These are phyloP conservation scores for Uloborus diversus DNA, from an alignment of 1,140 invertebrate genomes.

Conservation along the genomic window DNA sequence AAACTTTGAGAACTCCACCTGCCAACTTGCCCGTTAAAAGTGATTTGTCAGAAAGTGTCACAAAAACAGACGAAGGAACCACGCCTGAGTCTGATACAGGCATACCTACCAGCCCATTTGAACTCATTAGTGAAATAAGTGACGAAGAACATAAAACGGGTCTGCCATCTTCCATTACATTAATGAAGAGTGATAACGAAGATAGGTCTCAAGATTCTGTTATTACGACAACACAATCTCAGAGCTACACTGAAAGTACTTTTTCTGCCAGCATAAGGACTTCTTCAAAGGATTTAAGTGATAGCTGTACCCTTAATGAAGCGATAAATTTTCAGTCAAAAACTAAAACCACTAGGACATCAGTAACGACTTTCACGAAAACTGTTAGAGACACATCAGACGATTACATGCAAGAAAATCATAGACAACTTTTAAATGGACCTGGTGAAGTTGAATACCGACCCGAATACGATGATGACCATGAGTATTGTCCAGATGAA, in stretches of 20 bases:
- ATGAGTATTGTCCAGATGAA: not conserved
- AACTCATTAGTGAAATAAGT: conserved; percentile 12
- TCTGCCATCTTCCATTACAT: not conserved
- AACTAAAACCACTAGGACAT: not conserved
- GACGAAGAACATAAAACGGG: not conserved
- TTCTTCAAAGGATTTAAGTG: not conserved
- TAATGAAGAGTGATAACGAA: not conserved
- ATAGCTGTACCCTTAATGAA: not conserved
- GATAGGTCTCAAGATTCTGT: conserved; percentile 1
- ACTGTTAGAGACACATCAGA: not conserved
- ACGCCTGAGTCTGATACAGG: conserved; percentile 6
- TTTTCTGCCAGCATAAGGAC: not conserved
- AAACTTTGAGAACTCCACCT: no score
- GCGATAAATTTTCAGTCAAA: not conserved
- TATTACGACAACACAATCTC: not conserved
- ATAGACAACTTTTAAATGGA: conserved; percentile 64
- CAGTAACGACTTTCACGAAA: not conserved
- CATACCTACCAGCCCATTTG: conserved; percentile 15
- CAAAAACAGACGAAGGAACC: not conserved
- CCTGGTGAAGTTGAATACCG: conserved; percentile 71
- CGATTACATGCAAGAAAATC: no score
- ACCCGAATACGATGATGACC: conserved; percentile 64
- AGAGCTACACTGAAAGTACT: not conserved
- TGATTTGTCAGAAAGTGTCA: not conserved
- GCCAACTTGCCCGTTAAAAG: not conserved